These are phyloP conservation scores for Halictus rubicundus DNA, from an alignment of 1,140 invertebrate species.

Conservation along the genomic window DNA sequence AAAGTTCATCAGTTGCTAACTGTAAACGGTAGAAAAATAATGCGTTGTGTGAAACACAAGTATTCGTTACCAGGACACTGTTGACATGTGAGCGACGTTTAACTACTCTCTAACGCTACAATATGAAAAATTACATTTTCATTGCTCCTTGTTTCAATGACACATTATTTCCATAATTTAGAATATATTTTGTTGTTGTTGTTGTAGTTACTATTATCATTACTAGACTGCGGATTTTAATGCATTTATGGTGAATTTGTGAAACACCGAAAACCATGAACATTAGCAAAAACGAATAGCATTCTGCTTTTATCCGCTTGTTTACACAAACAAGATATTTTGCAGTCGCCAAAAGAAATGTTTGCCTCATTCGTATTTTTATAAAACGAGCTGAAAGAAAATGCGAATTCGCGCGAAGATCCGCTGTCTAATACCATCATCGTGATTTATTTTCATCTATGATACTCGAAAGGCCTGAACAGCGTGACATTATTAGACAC, in stretches of 20 bases:
- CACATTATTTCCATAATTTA: slow-evolving; percentile 15
- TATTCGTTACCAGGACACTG: background rate
- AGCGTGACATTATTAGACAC: slow-evolving; percentile 28
- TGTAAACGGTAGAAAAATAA: slow-evolving; percentile 56
- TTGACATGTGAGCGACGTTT: background rate
- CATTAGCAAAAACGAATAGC: too few relatives aligned
- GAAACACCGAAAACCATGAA: too few relatives aligned
- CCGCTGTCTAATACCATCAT: background rate
- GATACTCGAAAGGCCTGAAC: background rate
- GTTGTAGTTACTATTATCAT: background rate
- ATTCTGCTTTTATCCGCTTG: too few relatives aligned
- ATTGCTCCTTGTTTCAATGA: background rate
- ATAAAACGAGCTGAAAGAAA: too few relatives aligned
- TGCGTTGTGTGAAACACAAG: slow-evolving; percentile 28
- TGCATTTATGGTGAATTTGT: too few relatives aligned
- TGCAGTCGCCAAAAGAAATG: too few relatives aligned
- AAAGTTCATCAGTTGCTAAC: slow-evolving; percentile 29
- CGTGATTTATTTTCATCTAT: slow-evolving; percentile 23
- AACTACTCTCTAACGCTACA: background rate
- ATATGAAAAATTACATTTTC: slow-evolving; percentile 8
- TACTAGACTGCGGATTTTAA: too few relatives aligned
- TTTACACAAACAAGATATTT: too few relatives aligned
- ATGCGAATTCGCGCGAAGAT: too few relatives aligned
- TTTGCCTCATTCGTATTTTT: too few relatives aligned
- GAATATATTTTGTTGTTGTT: background rate